Percentiles rank a stretch among this genome's conserved stretches.
phyloP scores from a whole-genome alignment of 2,888 invertebrate genomes.

The Ametastegia equiseti region DNA sequence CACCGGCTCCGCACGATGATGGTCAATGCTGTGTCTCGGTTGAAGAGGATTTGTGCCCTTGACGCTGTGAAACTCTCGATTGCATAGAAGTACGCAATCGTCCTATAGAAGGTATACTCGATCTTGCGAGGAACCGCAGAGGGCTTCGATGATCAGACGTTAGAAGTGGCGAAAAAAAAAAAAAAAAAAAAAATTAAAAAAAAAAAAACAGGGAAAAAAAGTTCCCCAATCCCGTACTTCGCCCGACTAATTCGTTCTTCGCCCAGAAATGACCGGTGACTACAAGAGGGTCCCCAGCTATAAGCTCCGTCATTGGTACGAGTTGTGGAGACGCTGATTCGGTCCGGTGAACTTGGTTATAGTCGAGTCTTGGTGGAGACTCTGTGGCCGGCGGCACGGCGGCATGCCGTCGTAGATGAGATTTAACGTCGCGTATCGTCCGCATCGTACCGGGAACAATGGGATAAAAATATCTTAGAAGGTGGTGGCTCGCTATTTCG shows the following conservation, averaged over 20 bases:
- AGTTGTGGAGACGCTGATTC: neutral
- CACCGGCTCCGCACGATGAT: neutral
- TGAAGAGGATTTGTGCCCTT: neutral
- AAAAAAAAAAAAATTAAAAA: too few relatives aligned
- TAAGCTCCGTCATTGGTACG: neutral
- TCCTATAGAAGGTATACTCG: neutral
- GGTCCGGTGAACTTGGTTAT: conserved; percentile 28
- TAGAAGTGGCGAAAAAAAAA: too few relatives aligned
- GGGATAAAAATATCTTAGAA: conserved; percentile 48
- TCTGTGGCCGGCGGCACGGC: neutral
- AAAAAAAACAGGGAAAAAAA: conserved; percentile 13
- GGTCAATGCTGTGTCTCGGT: neutral
- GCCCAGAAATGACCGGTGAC: conserved; percentile 12
- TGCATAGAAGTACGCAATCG: neutral
- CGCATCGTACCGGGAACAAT: conserved; percentile 40
- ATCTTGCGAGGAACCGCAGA: neutral
- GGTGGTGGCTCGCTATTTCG: conserved; percentile 56
- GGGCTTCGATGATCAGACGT: neutral
- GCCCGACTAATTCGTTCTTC: neutral
- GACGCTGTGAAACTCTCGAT: neutral
- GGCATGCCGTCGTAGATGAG: conserved; percentile 1
- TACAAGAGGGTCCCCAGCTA: neutral
- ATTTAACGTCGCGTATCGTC: conserved; percentile 31
- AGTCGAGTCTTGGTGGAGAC: neutral
- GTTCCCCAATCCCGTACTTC: neutral